Base-by-base conservation (phyloP, 2,888 invertebrate genomes). In the Brachypalpus laphriformis region DNA sequence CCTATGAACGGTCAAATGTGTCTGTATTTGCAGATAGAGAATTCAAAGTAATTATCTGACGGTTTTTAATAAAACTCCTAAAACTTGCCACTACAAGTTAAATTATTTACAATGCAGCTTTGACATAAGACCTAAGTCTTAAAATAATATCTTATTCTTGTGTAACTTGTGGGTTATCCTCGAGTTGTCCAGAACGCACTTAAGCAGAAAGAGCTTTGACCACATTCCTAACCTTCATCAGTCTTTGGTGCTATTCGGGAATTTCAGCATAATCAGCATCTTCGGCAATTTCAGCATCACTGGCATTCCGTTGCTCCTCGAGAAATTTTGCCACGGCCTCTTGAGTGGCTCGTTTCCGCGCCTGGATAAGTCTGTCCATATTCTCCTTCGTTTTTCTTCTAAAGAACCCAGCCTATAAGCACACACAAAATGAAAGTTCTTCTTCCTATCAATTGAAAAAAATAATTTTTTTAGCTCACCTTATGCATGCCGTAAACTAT, bases 331-430 rank as follows among this genome's bases (percentile, higher is more conserved):
- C 40, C 5, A 40, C 89, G 1, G 89, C 88, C 71, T 91, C 91
- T 7, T 85, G 86, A 82, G 85, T 40, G 81, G 87, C 88, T 86
- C 89, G 87, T 83, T 89, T 87, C 72, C 87, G 88, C 72, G 90
- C 90, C 18, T 90, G 88, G 25, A 90, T 89, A 76, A 93, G 87
- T 65, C 92, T 91, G 80, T 93, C 90, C 87, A 93, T 89, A 88
- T 93, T 92, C 54, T 93, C 92, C 88, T 93, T 93, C 72, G 90
- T 92, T 16, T 90, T 88, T 51, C 93, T 91, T 70, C 92, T 91
- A 86, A 93, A 93, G 90, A 93, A 93, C 63, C 93, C 93, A 81
- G 90, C 87, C 93, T 93, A 82, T 66, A 90, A 88, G 6, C 57
- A 8, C 14, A 16, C 16, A 20, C 0, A 40, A 3, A 40, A 40